phyloP scores from a whole-genome alignment of 2,797 vertebrate species.

The Todus mexicanus region DNA sequence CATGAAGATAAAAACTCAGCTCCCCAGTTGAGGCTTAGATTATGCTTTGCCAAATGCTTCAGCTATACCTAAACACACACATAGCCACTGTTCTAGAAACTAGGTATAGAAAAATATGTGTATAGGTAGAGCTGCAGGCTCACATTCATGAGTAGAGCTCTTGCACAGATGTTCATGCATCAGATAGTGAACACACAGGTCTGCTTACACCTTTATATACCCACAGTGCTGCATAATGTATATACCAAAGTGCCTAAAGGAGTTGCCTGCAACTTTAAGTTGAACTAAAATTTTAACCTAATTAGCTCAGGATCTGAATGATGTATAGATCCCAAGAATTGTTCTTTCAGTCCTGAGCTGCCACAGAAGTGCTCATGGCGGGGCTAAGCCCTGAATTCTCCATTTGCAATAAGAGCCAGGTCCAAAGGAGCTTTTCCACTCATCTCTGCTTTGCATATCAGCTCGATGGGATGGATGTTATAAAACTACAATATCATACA shows the following conservation, averaged over 20 bases:
- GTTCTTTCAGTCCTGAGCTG: background rate
- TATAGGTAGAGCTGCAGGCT: background rate
- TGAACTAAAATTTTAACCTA: background rate
- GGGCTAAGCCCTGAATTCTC: background rate
- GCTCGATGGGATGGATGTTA: background rate
- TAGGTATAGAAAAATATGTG: accelerated
- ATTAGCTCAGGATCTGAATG: background rate
- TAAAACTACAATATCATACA: background rate
- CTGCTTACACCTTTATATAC: accelerated
- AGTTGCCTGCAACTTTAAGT: background rate
- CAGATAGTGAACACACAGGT: background rate
- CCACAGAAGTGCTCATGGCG: background rate
- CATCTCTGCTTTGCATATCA: background rate
- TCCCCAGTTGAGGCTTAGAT: background rate
- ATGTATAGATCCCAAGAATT: background rate
- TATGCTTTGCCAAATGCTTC: background rate
- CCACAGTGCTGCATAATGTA: too few relatives aligned
- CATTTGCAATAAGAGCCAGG: background rate
- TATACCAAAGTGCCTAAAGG: background rate
- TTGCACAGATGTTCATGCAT: background rate
- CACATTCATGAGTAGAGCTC: background rate
- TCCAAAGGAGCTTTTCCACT: background rate
- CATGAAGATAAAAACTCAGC: background rate
- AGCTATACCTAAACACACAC: background rate
- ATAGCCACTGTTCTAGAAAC: background rate